Evolutionary conservation across 2,797 vertebrate genomes (phyloP).

Genomic region (Siniperca obscura): DNA sequence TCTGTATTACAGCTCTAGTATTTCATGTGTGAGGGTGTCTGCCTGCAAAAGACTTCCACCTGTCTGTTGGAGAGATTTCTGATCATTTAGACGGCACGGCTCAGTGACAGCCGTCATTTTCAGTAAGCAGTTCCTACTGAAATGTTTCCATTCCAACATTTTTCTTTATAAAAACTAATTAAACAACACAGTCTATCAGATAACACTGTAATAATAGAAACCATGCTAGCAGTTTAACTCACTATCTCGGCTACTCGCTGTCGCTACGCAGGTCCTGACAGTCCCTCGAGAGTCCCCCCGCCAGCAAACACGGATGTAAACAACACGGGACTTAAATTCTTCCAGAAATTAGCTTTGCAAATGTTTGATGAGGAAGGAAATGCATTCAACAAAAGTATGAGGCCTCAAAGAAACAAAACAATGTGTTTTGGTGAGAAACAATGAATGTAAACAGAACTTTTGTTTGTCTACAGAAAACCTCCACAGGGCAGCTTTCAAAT

Average conservation of each 20-base stretch:
- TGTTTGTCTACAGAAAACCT: not conserved
- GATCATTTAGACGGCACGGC: too few relatives aligned
- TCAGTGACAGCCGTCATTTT: not conserved
- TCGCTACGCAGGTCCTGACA: not conserved
- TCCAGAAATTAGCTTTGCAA: not conserved
- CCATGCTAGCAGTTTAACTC: not conserved
- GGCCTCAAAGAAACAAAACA: not conserved
- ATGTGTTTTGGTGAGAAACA: not conserved
- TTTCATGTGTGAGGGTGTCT: too few relatives aligned
- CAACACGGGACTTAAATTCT: not conserved
- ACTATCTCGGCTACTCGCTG: too few relatives aligned
- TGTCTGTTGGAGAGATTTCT: not conserved
- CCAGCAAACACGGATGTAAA: not conserved
- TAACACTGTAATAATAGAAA: not conserved
- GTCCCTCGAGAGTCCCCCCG: not conserved
- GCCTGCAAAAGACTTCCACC: too few relatives aligned
- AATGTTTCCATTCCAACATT: not conserved
- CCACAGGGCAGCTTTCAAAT: conserved; percentile 10
- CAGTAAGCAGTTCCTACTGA: not conserved
- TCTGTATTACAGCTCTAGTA: too few relatives aligned
- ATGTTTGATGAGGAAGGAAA: not conserved
- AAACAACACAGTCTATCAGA: not conserved
- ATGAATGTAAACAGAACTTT: not conserved
- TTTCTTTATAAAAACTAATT: not conserved
- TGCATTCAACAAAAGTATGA: not conserved